Conservation (phyloP, 1,140 invertebrate species). For the Galleria mellonella region DNA sequence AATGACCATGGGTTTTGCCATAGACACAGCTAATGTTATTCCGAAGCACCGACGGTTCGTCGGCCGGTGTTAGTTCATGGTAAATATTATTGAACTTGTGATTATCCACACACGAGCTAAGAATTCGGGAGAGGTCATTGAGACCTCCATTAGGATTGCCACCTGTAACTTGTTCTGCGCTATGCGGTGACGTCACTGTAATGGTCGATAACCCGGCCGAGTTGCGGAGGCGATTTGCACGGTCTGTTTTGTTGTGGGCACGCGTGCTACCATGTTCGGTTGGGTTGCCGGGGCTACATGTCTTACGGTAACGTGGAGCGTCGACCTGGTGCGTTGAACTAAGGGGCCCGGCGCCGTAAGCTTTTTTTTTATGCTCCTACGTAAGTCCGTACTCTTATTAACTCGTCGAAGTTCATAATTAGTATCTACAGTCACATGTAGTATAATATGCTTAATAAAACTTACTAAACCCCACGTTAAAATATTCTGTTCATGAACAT, state of each 20-base stretch:
- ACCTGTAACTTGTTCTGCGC: conserved; percentile 56
- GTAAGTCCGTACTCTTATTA: too few relatives aligned
- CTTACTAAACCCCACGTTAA: too few relatives aligned
- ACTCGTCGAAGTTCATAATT: too few relatives aligned
- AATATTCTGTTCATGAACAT: too few relatives aligned
- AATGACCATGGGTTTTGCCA: too few relatives aligned
- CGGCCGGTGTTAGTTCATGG: too few relatives aligned
- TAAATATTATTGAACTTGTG: background rate
- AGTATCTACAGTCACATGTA: too few relatives aligned
- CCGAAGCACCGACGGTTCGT: too few relatives aligned
- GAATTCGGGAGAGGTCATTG: conserved; percentile 27
- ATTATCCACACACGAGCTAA: conserved; percentile 8
- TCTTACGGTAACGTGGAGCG: conserved; percentile 64
- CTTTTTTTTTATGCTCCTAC: conserved; percentile 15
- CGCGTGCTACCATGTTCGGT: conserved; percentile 33
- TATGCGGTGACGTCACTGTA: conserved; percentile 51
- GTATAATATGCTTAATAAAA: too few relatives aligned
- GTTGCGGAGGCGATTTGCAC: conserved; percentile 31
- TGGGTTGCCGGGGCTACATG: conserved; percentile 39
- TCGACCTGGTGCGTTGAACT: conserved; percentile 66
- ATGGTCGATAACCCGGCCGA: conserved; percentile 31
- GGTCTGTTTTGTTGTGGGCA: conserved; percentile 23
- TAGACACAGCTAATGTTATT: too few relatives aligned
- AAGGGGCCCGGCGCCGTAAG: conserved; percentile 36
- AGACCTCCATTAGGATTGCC: conserved; percentile 22